Evolutionary conservation across 1,140 invertebrate species (phyloP).

Genomic region (Drosophila bifasciata): DNA sequence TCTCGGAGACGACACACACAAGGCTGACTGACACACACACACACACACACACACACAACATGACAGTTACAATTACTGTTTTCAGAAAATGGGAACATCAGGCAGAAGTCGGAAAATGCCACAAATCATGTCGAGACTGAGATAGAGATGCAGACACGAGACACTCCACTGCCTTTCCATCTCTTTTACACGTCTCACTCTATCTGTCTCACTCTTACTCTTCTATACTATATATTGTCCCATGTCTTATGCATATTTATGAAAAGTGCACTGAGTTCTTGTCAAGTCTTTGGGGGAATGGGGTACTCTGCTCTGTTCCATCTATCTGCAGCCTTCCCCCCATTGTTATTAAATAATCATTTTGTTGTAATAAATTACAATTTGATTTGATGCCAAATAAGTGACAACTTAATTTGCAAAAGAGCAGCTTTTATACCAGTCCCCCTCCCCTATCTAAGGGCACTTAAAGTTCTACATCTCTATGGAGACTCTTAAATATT

Average conservation of each 20-base stretch:
- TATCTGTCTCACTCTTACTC: constrained; percentile 7
- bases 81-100: constrained; percentile 54
- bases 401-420: constrained; percentile 74
- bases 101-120: constrained; percentile 58
- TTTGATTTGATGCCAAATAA: constrained; percentile 66
- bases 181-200: neutral
- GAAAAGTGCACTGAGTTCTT: constrained; percentile 74
- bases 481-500: constrained; percentile 62
- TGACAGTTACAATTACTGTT: constrained; percentile 77
- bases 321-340: constrained; percentile 4
- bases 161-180: too few relatives aligned
- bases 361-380: constrained; percentile 79
- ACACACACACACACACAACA: constrained; percentile 55
- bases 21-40: constrained; percentile 18
- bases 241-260: constrained; percentile 71
- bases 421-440: neutral
- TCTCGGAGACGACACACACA: constrained; percentile 60
- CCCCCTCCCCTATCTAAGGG: neutral
- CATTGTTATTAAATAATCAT: constrained; percentile 80
- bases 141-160: constrained; percentile 17
- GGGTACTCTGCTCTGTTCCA: neutral
- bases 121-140: constrained; percentile 63
- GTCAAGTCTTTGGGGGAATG: constrained; percentile 43
- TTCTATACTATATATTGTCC: neutral
- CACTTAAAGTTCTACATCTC: neutral